Evolutionary conservation across 2,888 invertebrate species (phyloP), one percentile per base, ranked within the genome.

Genomic region (Polyommatus icarus): DNA sequence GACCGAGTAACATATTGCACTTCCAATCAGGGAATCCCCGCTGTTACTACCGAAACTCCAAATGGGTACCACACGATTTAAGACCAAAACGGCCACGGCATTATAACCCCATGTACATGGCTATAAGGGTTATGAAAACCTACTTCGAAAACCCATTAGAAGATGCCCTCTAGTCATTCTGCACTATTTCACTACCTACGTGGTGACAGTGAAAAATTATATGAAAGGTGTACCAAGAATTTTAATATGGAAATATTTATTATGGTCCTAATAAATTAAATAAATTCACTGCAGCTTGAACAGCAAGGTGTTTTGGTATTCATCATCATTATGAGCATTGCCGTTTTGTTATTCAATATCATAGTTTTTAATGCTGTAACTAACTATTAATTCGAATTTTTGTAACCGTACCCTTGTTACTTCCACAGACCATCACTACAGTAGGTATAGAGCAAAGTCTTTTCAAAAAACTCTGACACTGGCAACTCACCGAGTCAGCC

Each of bases 21-120:
- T 88, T 86, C 93, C 93, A 94, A 94, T 94, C 93, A 93, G 90
- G 92, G 93, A 84, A 82, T 82, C 91, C 93, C 93, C 87, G 93
- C 93, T 93, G 93, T 84, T 85, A 90, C 91, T 89, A 90, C 91
- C 86, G 90, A 87, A 88, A 88, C 87, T 88, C 87, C 87, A 85
- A 93, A 93, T 92, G 89, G 90, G 86, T 85, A 84, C 84, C 81
- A 87, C 93, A 93, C 92, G 92, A 93, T 84, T 85, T 87, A 88
- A 54, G 90, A 89, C 90, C 86, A 83, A 7, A 36, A 71, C 32
- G 3, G 6, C 18, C 40, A 72, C 10, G 12, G n/a, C 40, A 72
- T 40, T 29, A 6, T 18, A 7, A 29, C 15, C 54, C 29, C 54
- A 32, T 29, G 20, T 1, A 6, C 3, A 29, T 7, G 18, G 0